A percentile compares a stretch with the other conserved stretches of the same genome.
Conservation (phyloP, 2,113 vertebrate species). For the Erythrolamprus reginae region DNA sequence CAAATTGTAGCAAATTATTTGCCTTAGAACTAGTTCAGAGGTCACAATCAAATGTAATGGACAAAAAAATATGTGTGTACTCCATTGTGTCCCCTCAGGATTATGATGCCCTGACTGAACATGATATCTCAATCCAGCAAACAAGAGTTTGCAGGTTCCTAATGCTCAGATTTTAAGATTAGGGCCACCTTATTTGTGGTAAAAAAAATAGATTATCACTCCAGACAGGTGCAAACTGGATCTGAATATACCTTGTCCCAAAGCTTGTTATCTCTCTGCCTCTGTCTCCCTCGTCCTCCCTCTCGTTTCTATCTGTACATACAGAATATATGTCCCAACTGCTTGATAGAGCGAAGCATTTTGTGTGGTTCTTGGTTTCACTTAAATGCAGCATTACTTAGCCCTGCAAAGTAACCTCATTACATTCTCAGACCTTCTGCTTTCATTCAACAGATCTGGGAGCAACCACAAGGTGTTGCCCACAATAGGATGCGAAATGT, state of each 20-base stretch:
- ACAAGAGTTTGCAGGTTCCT: background rate
- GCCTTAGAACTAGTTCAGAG: background rate
- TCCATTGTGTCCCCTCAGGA: background rate
- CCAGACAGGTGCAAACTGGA: background rate
- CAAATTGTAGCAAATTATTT: background rate
- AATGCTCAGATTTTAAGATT: background rate
- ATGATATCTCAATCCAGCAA: background rate
- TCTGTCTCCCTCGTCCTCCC: background rate
- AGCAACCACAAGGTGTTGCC: background rate
- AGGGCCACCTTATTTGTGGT: background rate
- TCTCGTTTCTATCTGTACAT: background rate
- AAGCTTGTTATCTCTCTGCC: background rate
- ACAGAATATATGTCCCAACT: too few relatives aligned
- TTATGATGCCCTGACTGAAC: background rate
- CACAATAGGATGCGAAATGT: slow-evolving; percentile 13
- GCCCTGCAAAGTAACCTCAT: background rate
- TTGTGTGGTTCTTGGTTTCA: background rate
- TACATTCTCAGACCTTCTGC: too few relatives aligned
- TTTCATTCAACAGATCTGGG: background rate
- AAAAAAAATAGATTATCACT: background rate
- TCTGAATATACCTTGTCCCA: background rate
- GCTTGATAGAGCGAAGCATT: background rate
- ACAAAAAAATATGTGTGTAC: background rate
- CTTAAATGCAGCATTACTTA: background rate
- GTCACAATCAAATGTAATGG: background rate